A percentile compares a stretch with the other conserved stretches of the same genome.
These are phyloP conservation scores for Scaptomyza graminum DNA, from an alignment of 1,140 invertebrate genomes.

Conservation along the genomic window DNA sequence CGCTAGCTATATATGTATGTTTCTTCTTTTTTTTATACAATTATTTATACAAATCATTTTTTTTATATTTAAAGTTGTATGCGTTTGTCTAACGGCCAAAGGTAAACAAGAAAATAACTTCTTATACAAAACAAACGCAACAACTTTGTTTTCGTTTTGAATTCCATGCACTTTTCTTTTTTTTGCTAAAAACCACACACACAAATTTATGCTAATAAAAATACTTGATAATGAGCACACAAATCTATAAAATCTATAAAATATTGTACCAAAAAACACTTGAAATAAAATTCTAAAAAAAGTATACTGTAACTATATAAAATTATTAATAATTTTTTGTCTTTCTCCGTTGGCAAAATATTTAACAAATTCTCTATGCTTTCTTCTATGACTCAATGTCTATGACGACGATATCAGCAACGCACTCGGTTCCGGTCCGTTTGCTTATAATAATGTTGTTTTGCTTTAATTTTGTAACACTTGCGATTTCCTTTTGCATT, in stretches of 20 bases:
- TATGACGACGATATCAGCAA: slow-evolving; percentile 18
- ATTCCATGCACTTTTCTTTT: slow-evolving; percentile 34
- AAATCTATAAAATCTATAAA: slow-evolving; percentile 44
- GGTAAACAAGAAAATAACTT: slow-evolving; percentile 54
- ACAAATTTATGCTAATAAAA: slow-evolving; percentile 58
- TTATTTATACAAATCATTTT: too few species aligned
- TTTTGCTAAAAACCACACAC: slow-evolving; percentile 45
- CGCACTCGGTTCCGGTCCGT: slow-evolving; percentile 22
- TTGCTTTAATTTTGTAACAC: slow-evolving; percentile 21
- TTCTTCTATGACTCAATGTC: slow-evolving; percentile 34
- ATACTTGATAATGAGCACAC: slow-evolving; percentile 50
- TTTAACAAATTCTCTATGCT: slow-evolving; percentile 69
- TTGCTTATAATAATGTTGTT: slow-evolving; percentile 45
- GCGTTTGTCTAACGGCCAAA: slow-evolving; percentile 43
- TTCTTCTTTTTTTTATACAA: neutral
- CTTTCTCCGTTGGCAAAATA: slow-evolving; percentile 58
- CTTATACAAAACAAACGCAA: slow-evolving; percentile 46
- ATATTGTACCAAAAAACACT: slow-evolving; percentile 48
- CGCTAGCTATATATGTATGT: slow-evolving; percentile 62
- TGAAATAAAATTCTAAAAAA: slow-evolving; percentile 54
- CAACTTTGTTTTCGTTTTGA: slow-evolving; percentile 19
- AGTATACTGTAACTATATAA: slow-evolving; percentile 55
- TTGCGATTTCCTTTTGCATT: slow-evolving; percentile 22
- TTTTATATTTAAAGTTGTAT: slow-evolving; percentile 31
- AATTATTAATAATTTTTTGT: slow-evolving; percentile 54